Conservation (phyloP, 2,113 vertebrate genomes). For the Amblyornis subalaris region DNA sequence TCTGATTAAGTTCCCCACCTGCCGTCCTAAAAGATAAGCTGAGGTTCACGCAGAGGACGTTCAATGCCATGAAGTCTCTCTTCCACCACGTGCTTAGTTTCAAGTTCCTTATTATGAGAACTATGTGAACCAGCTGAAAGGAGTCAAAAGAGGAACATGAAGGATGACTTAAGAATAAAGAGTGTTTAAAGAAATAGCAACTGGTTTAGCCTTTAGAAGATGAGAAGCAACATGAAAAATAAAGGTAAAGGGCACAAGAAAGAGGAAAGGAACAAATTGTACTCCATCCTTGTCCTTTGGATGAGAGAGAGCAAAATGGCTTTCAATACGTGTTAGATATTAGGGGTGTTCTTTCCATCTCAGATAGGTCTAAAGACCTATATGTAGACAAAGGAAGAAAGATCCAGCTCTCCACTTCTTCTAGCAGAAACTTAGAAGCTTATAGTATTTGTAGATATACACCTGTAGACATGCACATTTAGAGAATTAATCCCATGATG, state of each 20-base stretch:
- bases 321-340: background rate
- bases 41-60: background rate
- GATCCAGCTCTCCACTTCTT: background rate
- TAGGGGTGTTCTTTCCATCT: background rate
- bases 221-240: background rate
- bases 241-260: background rate
- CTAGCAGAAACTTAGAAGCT: background rate
- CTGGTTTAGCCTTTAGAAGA: background rate
- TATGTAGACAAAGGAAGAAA: background rate
- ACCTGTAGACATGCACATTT: background rate
- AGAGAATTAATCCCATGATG: background rate
- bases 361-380: background rate
- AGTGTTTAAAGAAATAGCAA: background rate
- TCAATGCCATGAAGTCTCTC: background rate
- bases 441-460: background rate
- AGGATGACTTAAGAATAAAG: background rate
- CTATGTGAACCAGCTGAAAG: background rate
- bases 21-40: background rate
- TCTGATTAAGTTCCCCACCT: background rate
- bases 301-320: background rate
- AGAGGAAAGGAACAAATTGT: background rate
- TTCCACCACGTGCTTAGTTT: background rate
- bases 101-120: conserved; percentile 23
- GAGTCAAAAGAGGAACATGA: conserved; percentile 14
- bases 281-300: background rate